Percentiles rank a stretch among this genome's conserved stretches.
These are phyloP conservation scores for Apodemus sylvaticus DNA, from an alignment of 2,113 vertebrate species.

Conservation along the genomic window DNA sequence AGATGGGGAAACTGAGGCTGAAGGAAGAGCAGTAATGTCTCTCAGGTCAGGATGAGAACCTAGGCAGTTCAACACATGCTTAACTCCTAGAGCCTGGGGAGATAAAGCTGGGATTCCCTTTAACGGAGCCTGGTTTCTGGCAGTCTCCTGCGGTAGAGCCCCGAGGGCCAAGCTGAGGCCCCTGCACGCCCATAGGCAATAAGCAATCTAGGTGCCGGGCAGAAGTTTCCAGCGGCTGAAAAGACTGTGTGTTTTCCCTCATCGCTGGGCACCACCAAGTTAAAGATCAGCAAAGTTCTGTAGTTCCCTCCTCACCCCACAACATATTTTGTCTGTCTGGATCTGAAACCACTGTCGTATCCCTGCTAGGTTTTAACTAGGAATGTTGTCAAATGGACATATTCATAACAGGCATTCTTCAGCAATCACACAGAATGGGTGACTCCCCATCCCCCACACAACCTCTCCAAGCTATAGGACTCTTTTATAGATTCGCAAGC, in stretches of 20 bases:
- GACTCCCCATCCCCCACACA: too few species aligned
- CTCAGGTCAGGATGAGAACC: neutral
- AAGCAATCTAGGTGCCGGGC: neutral
- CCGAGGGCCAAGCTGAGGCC: neutral
- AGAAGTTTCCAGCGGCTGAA: neutral
- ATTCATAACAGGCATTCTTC: neutral
- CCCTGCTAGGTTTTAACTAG: neutral
- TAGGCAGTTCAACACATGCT: neutral
- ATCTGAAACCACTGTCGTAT: neutral
- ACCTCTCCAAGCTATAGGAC: neutral
- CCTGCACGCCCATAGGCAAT: too few species aligned
- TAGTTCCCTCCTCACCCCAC: neutral
- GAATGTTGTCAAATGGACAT: neutral
- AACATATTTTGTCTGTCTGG: conserved; percentile 37
- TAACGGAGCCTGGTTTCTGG: neutral
- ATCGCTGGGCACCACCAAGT: neutral
- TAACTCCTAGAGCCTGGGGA: neutral
- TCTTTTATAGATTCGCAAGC: neutral
- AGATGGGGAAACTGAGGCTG: neutral
- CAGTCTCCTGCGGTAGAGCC: neutral
- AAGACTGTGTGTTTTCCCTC: neutral
- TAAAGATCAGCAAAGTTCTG: neutral
- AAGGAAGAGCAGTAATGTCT: neutral
- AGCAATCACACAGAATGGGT: neutral
- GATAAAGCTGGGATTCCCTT: neutral